A percentile compares a stretch with the other conserved stretches of the same genome.
Conservation (phyloP, 2,113 vertebrate species). For the Melanostigma gelatinosum region DNA sequence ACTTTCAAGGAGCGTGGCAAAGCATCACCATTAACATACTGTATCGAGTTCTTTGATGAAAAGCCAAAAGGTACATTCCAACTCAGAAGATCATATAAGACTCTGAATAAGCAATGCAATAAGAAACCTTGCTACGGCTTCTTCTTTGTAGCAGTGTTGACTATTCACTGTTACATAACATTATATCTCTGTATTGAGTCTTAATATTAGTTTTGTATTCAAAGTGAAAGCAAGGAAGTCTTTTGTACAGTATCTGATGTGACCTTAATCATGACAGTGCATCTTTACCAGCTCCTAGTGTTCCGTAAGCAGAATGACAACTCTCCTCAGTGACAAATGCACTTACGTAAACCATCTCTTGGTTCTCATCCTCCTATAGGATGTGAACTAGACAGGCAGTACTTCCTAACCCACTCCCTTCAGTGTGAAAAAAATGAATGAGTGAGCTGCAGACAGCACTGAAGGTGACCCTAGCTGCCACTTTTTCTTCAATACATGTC, state of each 20-base stretch:
- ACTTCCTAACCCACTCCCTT: conserved; percentile 5
- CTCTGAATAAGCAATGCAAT: neutral
- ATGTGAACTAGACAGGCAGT: neutral
- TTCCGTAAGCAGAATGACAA: neutral
- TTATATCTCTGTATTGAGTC: neutral
- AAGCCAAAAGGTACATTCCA: neutral
- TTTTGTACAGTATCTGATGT: neutral
- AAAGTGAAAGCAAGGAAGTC: neutral
- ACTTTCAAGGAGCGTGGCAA: neutral
- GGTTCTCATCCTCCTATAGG: conserved; percentile 10
- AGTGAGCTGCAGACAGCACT: neutral
- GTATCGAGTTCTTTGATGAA: neutral
- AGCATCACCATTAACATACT: neutral
- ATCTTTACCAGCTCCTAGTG: neutral
- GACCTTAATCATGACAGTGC: neutral
- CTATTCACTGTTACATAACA: neutral
- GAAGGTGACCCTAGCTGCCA: conserved; percentile 5
- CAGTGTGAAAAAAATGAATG: conserved; percentile 5
- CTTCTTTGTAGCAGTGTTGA: neutral
- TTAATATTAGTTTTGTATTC: neutral
- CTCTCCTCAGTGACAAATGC: neutral
- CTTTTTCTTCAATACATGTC: neutral
- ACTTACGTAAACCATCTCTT: neutral
- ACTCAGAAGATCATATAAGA: neutral
- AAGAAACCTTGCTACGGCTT: neutral